Evolutionary conservation across 2,113 vertebrate species (phyloP).

Genomic region (Cheilinus undulatus): DNA sequence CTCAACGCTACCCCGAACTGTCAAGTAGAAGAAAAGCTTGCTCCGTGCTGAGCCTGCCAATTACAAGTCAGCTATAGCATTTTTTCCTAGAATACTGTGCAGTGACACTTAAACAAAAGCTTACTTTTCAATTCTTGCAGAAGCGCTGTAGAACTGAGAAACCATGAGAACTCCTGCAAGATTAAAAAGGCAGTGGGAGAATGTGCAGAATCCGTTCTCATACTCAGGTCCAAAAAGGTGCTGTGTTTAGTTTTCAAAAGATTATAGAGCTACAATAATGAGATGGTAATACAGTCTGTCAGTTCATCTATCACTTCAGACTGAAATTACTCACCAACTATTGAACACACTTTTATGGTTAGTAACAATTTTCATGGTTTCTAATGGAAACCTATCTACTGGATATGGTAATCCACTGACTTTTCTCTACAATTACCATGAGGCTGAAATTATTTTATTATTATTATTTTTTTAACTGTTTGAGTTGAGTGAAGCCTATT

Average conservation of each 20-base stretch:
- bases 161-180: not conserved
- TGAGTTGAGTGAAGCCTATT: too few species aligned
- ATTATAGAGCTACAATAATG: not conserved
- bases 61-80: constrained; percentile 2
- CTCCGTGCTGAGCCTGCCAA: not conserved
- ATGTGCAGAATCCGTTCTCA: not conserved
- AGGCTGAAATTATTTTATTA: not conserved
- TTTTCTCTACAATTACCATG: not conserved
- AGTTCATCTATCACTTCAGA: not conserved
- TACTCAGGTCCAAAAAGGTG: not conserved
- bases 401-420: not conserved
- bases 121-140: constrained; percentile 5
- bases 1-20: not conserved
- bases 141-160: constrained; percentile 8
- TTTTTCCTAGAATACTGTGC: constrained; percentile 8
- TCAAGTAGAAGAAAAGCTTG: constrained; percentile 29
- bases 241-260: constrained; percentile 2
- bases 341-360: not conserved
- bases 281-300: not conserved
- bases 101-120: constrained; percentile 3
- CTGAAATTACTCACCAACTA: not conserved
- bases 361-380: not conserved
- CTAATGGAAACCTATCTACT: not conserved
- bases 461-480: too few species aligned
- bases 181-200: not conserved